Percentiles rank a stretch among this genome's conserved stretches.
Evolutionary conservation across 2,113 vertebrate genomes (phyloP).

Genomic region (Parus major): DNA sequence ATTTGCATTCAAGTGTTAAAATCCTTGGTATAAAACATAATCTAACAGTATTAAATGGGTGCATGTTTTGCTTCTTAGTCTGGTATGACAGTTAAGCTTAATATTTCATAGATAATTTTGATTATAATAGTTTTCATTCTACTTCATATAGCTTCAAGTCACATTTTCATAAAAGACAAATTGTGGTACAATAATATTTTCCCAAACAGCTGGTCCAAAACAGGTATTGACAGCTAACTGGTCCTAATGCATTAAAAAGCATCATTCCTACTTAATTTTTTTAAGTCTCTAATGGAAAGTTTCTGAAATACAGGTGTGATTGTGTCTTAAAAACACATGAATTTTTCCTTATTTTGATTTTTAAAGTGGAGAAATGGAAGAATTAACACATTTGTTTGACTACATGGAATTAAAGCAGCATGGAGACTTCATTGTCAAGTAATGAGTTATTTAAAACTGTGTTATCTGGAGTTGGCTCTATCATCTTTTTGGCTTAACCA

Average conservation of each 20-base stretch:
- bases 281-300: not conserved
- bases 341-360: not conserved
- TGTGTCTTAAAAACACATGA: not conserved
- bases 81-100: not conserved
- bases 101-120: slow-evolving; percentile 12
- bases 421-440: not conserved
- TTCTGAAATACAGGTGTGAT: not conserved
- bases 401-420: not conserved
- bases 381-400: not conserved
- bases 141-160: not conserved
- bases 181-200: not conserved
- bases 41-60: not conserved
- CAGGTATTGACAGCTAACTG: not conserved
- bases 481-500: not conserved
- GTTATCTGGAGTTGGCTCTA: not conserved
- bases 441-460: not conserved
- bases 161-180: not conserved
- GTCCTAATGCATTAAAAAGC: not conserved
- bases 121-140: not conserved
- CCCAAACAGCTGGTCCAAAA: not conserved
- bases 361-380: not conserved
- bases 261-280: not conserved
- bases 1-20: slow-evolving; percentile 7
- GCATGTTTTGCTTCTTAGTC: not conserved
- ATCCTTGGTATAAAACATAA: not conserved